Evolutionary conservation across 2,888 invertebrate species (phyloP).

Genomic region (Erebia palarica): DNA sequence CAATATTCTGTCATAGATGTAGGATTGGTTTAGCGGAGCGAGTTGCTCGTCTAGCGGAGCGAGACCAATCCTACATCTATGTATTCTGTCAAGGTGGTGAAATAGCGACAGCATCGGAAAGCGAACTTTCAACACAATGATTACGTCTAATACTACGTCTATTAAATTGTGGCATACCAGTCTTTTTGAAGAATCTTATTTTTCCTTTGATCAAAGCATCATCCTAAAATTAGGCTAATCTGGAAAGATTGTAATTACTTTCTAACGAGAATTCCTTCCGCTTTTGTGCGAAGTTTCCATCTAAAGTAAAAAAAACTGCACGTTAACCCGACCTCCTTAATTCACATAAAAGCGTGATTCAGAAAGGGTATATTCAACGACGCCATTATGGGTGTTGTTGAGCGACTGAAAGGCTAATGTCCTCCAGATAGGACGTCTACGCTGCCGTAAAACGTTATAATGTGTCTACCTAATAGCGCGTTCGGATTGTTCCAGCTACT

Average conservation of each 20-base stretch:
- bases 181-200: too few relatives aligned
- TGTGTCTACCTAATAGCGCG: slow-evolving; percentile 25
- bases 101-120: too few relatives aligned
- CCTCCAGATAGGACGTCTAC: slow-evolving; percentile 42
- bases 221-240: slow-evolving; percentile 12
- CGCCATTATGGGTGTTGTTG: slow-evolving; percentile 33
- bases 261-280: slow-evolving; percentile 13
- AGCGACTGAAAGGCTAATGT: slow-evolving; percentile 39
- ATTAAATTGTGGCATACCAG: too few relatives aligned
- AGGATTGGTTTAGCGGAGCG: too few relatives aligned
- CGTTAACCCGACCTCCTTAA: slow-evolving; percentile 26
- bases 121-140: too few relatives aligned
- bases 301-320: slow-evolving; percentile 18
- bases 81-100: too few relatives aligned
- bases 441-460: slow-evolving; percentile 56
- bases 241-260: slow-evolving; percentile 20
- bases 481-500: not conserved
- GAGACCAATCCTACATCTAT: too few relatives aligned
- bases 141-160: too few relatives aligned
- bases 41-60: too few relatives aligned
- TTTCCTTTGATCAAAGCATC: not conserved
- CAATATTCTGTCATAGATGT: too few relatives aligned
- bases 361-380: slow-evolving; percentile 33
- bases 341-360: slow-evolving; percentile 32
- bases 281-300: slow-evolving; percentile 14